Base-by-base conservation (phyloP, 1,140 invertebrate genomes). In the Harlomillsia oculata region DNA sequence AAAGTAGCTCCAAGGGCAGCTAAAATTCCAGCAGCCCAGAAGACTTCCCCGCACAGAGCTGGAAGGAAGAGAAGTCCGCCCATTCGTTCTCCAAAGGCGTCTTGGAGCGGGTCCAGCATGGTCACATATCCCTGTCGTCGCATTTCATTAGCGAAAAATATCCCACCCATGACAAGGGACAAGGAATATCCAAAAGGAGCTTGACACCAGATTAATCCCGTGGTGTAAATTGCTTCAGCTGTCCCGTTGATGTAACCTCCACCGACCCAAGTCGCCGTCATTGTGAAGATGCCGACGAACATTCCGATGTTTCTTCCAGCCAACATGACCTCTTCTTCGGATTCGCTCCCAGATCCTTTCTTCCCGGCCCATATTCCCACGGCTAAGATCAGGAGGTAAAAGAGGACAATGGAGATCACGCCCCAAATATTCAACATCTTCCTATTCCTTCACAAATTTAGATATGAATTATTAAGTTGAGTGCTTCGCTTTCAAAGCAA, bases 231-330 rank as follows among this genome's bases (percentile, higher is more conserved):
- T 14, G 75, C 76, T 70, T 89, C 87, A 2, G 85, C 84, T 25
- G 86, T 86, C 46, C 85, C 87, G 71, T 87, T 87, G 56, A 89
- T 84, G 69, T 87, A 89, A 20, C 83, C 84, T 36, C 85, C 85
- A 23, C 85, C 86, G 11, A 87, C 84, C 39, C 51, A 69, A 68
- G 75, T 72, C 82, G 84, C 83, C 58, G 84, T 83, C 71, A 87
- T 83, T 3, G 84, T 85, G 66, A 85, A 82, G 53, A 83, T 78
- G 11, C 84, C 85, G n/a, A 87, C 82, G 53, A 84, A 72, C n/a
- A 83, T 72, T 2, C 85, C 85, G 60, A 88, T 78, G 67, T 81
- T 82, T 50, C 85, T 72, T 34, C 84, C 84, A n/a, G 84, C 85
- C 52, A 88, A 67, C 76, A 88, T 84, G 53, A 86, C 78, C 59